Conservation (phyloP, 2,113 vertebrate genomes). For the Aramus guarauna region DNA sequence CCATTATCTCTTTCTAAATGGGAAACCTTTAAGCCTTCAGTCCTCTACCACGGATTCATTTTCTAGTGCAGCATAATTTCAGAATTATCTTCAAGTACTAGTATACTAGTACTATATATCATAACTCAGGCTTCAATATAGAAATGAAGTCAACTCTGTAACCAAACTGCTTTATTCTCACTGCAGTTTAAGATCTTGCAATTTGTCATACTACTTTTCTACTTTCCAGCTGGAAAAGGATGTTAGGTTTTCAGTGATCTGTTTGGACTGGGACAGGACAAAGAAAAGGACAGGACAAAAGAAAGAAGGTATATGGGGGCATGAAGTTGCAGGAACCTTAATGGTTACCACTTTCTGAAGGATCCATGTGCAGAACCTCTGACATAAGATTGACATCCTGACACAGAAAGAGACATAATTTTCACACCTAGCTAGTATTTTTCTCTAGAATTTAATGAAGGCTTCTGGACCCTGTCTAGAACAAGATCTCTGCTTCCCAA, state of each 20-base stretch:
- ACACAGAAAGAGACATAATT: not conserved
- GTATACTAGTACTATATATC: not conserved
- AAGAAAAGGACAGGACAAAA: not conserved
- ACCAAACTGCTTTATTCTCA: not conserved
- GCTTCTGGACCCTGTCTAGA: not conserved
- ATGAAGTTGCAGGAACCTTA: not conserved
- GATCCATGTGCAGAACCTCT: not conserved
- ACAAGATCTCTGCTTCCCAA: not conserved
- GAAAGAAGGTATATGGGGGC: not conserved
- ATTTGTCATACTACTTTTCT: not conserved
- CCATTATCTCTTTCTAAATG: not conserved
- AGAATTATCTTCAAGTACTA: not conserved
- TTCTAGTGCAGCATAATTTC: not conserved
- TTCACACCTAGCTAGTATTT: not conserved
- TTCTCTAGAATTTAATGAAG: not conserved
- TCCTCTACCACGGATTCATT: not conserved
- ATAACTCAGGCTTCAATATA: not conserved
- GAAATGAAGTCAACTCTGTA: not conserved
- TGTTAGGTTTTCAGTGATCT: not conserved
- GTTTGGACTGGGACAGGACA: not conserved
- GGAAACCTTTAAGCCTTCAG: not conserved
- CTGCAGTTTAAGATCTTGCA: not conserved
- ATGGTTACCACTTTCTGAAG: not conserved
- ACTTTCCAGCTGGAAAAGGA: not conserved
- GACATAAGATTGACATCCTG: not conserved